phyloP scores from a whole-genome alignment of 2,797 vertebrate genomes.

The Phrynocephalus guinanensis region DNA sequence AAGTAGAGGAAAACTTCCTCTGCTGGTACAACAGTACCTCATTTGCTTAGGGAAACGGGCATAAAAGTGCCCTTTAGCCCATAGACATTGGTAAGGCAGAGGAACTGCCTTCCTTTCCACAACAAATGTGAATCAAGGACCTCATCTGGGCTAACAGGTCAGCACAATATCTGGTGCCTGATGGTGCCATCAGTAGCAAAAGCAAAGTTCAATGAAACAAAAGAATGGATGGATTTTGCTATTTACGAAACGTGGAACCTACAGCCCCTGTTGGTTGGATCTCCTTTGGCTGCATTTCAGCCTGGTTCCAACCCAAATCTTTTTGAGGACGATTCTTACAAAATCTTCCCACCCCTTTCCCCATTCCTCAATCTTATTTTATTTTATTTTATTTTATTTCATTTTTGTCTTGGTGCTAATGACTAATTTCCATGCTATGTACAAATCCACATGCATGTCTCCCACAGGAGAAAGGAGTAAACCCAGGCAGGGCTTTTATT shows the following conservation, averaged over 20 bases:
- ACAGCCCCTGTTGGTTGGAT: slow-evolving; percentile 41
- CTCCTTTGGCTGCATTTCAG: slow-evolving; percentile 54
- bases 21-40: not conserved
- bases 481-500: slow-evolving; percentile 56
- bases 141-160: not conserved
- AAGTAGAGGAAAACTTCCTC: not conserved
- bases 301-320: slow-evolving; percentile 32
- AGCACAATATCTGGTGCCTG: slow-evolving; percentile 1
- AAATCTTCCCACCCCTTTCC: slow-evolving; percentile 3
- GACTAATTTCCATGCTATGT: slow-evolving; percentile 69
- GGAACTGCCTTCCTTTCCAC: not conserved
- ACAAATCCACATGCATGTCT: slow-evolving; percentile 53
- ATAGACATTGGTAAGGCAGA: slow-evolving; percentile 9
- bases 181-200: slow-evolving; percentile 19
- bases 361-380: slow-evolving; percentile 53
- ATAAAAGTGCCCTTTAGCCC: not conserved
- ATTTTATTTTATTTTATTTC: too few relatives aligned
- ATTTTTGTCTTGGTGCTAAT: slow-evolving; percentile 54
- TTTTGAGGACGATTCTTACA: slow-evolving; percentile 34
- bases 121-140: not conserved
- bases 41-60: slow-evolving; percentile 1
- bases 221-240: slow-evolving; percentile 16
- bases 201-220: not conserved
- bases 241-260: rapidly evolving
- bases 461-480: not conserved